phyloP scores from a whole-genome alignment of 2,888 invertebrate species.

The Lacanobia wlatinum region DNA sequence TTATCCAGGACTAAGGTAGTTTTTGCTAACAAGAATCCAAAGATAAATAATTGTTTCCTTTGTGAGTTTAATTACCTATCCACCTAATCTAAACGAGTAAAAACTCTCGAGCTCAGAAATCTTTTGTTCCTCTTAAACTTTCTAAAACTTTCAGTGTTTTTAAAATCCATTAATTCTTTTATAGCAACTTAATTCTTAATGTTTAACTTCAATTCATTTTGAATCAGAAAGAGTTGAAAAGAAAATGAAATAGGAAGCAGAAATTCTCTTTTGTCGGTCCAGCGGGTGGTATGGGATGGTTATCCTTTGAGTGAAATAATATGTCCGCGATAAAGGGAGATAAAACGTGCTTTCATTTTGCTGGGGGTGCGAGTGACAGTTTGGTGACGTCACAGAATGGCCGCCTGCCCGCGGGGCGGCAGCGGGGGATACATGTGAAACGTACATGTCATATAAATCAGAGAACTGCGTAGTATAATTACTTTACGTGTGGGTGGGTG shows the following conservation, averaged over 20 bases:
- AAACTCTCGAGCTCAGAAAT: constrained; percentile 53
- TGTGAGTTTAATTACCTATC: constrained; percentile 59
- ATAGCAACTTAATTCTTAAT: constrained; percentile 57
- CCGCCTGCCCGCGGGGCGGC: constrained; percentile 51
- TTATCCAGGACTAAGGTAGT: constrained; percentile 10
- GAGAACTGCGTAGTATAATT: constrained; percentile 64
- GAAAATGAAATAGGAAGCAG: constrained; percentile 59
- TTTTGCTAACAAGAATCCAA: constrained; percentile 36
- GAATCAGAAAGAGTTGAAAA: constrained; percentile 50
- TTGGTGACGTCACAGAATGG: constrained; percentile 75
- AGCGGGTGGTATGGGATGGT: constrained; percentile 59
- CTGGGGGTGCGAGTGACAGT: constrained; percentile 78
- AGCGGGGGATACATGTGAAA: constrained; percentile 61
- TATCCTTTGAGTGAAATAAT: constrained; percentile 77
- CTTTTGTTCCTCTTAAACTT: constrained; percentile 65
- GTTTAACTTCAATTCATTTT: constrained; percentile 61
- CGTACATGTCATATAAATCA: constrained; percentile 73
- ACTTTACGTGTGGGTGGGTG: constrained; percentile 28
- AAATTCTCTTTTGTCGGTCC: constrained; percentile 67
- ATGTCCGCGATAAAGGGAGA: constrained; percentile 78
- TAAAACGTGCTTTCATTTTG: constrained; percentile 82
- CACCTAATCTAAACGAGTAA: constrained; percentile 56
- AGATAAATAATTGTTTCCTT: constrained; percentile 55
- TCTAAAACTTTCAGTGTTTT: constrained; percentile 62
- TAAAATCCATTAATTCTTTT: constrained; percentile 61